Conservation (phyloP, 1,140 invertebrate species). For the Spodoptera frugiperda region DNA sequence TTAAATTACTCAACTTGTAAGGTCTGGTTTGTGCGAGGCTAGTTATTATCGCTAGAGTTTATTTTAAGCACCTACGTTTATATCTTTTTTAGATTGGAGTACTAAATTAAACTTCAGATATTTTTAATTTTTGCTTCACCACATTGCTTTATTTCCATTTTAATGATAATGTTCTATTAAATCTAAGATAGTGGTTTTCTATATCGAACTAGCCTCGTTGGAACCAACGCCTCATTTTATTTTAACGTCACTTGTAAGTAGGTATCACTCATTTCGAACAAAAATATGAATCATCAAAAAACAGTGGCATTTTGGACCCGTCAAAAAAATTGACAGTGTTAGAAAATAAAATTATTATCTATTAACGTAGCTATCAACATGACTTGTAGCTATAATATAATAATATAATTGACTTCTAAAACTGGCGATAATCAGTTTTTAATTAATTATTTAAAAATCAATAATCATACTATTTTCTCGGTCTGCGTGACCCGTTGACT, state of each 20-base stretch:
- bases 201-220: conserved; percentile 5
- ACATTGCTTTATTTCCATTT: not conserved
- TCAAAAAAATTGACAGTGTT: conserved; percentile 1
- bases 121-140: not conserved
- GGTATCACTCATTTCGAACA: conserved; percentile 30
- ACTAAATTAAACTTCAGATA: not conserved
- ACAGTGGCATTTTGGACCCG: not conserved
- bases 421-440: conserved; percentile 44
- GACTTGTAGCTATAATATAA: conserved; percentile 53
- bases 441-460: conserved; percentile 63
- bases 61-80: not conserved
- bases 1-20: conserved; percentile 52
- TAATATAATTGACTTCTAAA: conserved; percentile 55
- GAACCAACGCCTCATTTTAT: conserved; percentile 1
- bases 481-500: conserved; percentile 57
- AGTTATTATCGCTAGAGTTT: not conserved
- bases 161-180: not conserved
- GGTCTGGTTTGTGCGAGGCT: conserved; percentile 33
- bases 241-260: conserved; percentile 41
- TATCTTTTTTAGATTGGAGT: too few species aligned
- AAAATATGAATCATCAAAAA: conserved; percentile 18
- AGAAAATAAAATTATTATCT: conserved; percentile 16
- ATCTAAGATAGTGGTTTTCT: not conserved
- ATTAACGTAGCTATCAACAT: conserved; percentile 9
- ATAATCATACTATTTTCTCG: conserved; percentile 59